phyloP scores from a whole-genome alignment of 1,140 invertebrate species.

The Thaumatotibia leucotreta region DNA sequence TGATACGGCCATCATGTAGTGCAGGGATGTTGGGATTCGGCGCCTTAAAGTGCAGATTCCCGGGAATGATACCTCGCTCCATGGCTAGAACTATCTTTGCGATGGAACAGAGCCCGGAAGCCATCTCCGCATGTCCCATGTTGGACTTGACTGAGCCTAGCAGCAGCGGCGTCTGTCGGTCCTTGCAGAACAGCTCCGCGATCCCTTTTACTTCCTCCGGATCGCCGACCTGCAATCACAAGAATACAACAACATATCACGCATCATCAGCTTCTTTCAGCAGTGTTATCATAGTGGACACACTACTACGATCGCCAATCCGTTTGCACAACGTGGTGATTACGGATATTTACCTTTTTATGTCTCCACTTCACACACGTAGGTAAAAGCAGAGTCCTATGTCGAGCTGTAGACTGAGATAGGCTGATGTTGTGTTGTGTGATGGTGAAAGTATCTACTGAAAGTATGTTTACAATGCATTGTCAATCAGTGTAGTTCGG shows the following conservation, averaged over 20 bases:
- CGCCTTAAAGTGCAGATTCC: conserved; percentile 91
- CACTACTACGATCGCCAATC: too few relatives aligned
- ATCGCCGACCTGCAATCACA: conserved; percentile 84
- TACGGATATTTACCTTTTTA: too few relatives aligned
- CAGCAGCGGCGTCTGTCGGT: conserved; percentile 86
- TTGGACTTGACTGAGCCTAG: conserved; percentile 98
- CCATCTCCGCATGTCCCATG: conserved; percentile 98
- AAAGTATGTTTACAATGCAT: too few relatives aligned
- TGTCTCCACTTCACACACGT: too few relatives aligned
- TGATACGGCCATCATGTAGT: conserved; percentile 88
- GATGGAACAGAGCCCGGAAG: conserved; percentile 92
- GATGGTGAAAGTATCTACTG: too few relatives aligned
- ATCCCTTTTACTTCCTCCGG: conserved; percentile 97
- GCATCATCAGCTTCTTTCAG: too few relatives aligned
- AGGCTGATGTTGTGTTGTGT: too few relatives aligned
- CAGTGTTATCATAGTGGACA: too few relatives aligned
- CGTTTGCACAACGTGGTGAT: too few relatives aligned
- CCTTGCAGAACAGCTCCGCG: conserved; percentile 93
- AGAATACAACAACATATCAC: neutral
- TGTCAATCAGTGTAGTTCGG: too few relatives aligned
- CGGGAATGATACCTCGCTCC: conserved; percentile 90
- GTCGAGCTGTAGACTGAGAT: too few relatives aligned
- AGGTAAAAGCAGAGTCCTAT: too few relatives aligned
- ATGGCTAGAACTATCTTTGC: conserved; percentile 95
- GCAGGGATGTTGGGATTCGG: conserved; percentile 95